Conservation (phyloP, 2,113 vertebrate species). For the Tenrec ecaudatus region DNA sequence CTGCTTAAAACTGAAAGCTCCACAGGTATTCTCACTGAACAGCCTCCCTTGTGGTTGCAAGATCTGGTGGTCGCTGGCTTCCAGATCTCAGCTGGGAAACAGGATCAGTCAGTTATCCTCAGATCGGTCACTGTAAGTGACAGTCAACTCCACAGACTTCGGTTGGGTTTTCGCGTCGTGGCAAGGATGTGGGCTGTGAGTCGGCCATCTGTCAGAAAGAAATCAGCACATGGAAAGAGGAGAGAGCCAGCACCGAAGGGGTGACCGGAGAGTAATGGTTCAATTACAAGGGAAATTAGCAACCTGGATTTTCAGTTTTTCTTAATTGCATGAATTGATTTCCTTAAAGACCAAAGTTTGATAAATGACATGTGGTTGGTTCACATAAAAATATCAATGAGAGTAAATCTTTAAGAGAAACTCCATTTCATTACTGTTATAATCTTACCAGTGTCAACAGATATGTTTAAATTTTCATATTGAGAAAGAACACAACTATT, state of each 20-base stretch:
- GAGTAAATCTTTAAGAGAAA: too few species aligned
- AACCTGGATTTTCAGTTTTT: conserved; percentile 7
- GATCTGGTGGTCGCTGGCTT: not conserved
- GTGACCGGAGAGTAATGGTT: conserved; percentile 23
- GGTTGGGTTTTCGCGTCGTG: too few species aligned
- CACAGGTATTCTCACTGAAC: not conserved
- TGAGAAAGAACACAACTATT: not conserved
- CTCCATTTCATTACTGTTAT: conserved; percentile 7
- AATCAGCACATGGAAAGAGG: not conserved
- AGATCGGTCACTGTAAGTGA: not conserved
- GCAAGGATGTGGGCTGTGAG: not conserved
- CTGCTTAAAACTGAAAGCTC: not conserved
- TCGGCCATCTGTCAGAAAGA: not conserved
- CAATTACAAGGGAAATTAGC: conserved; percentile 29
- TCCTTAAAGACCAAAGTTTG: not conserved
- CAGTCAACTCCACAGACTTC: not conserved
- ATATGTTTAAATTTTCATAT: conserved; percentile 43
- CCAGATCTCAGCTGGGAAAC: not conserved
- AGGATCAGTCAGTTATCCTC: not conserved
- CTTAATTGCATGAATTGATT: conserved; percentile 61
- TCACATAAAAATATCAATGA: conserved; percentile 4
- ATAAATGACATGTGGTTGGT: conserved; percentile 18
- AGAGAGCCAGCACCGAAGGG: not conserved
- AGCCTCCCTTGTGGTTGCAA: not conserved
- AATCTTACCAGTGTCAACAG: conserved; percentile 4